phyloP scores from a whole-genome alignment of 2,797 vertebrate species.

The Halcyon chelicuti region DNA sequence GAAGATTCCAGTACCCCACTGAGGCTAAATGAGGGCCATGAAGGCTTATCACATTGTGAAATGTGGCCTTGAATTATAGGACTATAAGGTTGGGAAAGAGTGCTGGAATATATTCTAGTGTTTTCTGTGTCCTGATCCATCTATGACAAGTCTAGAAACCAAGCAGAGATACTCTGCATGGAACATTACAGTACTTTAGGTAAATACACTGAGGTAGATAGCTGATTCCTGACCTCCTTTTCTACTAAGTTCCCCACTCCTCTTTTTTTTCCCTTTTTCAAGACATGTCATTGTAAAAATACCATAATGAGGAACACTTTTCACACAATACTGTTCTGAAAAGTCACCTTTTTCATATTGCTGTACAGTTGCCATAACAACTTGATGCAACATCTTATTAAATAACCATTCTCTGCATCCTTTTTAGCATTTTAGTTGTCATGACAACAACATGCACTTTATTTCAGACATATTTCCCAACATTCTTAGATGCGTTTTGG shows the following conservation, averaged over 20 bases:
- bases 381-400: conserved; percentile 64
- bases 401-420: conserved; percentile 57
- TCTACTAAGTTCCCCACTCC: neutral
- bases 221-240: neutral
- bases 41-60: neutral
- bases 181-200: neutral
- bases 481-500: neutral
- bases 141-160: neutral
- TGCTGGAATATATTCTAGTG: neutral
- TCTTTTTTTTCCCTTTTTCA: neutral
- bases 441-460: conserved; percentile 73
- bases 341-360: conserved; percentile 29
- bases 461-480: conserved; percentile 41
- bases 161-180: neutral
- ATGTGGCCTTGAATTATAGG: neutral
- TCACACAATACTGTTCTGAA: neutral
- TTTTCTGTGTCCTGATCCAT: neutral
- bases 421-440: conserved; percentile 73
- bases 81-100: neutral
- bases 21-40: neutral
- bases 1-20: neutral
- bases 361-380: conserved; percentile 75
- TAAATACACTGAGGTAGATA: neutral
- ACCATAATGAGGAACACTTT: conserved; percentile 12
- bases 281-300: neutral